Percentiles rank a stretch among this genome's conserved stretches.
These are phyloP conservation scores for Strix aluco DNA, from an alignment of 2,113 vertebrate genomes.

Conservation along the genomic window DNA sequence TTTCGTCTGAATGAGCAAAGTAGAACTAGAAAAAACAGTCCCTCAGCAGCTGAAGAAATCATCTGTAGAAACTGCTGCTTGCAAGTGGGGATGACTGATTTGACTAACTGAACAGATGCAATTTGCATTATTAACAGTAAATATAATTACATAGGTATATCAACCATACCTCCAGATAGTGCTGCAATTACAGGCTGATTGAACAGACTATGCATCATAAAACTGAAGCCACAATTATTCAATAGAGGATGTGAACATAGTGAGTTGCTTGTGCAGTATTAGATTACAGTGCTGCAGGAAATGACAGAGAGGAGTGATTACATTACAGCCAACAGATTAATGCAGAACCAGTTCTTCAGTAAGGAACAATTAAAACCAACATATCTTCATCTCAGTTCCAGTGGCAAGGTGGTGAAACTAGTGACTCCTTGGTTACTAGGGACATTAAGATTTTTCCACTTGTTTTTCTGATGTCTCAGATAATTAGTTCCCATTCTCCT, in stretches of 20 bases:
- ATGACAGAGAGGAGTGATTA: background rate
- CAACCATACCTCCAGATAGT: conserved; percentile 29
- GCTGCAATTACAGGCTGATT: conserved; percentile 46
- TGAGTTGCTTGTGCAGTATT: background rate
- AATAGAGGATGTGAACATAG: conserved; percentile 12
- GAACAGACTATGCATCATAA: background rate
- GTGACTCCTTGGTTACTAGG: background rate
- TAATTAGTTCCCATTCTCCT: background rate
- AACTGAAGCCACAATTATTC: conserved; percentile 29
- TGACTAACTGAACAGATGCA: conserved; percentile 35
- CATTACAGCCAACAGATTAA: background rate
- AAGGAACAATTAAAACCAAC: background rate
- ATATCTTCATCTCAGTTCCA: background rate
- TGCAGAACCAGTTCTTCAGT: background rate
- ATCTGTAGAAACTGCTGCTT: background rate
- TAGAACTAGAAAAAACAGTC: background rate
- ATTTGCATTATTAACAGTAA: conserved; percentile 60
- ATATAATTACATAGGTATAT: conserved; percentile 41
- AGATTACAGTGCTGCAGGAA: conserved; percentile 43
- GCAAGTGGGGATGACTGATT: background rate
- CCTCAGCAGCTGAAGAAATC: background rate
- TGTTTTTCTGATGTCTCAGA: background rate
- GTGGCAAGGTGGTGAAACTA: background rate
- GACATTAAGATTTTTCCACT: background rate
- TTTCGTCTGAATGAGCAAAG: background rate